Conservation (phyloP, 2,797 vertebrate species). For the Lutjanus campechanus region DNA sequence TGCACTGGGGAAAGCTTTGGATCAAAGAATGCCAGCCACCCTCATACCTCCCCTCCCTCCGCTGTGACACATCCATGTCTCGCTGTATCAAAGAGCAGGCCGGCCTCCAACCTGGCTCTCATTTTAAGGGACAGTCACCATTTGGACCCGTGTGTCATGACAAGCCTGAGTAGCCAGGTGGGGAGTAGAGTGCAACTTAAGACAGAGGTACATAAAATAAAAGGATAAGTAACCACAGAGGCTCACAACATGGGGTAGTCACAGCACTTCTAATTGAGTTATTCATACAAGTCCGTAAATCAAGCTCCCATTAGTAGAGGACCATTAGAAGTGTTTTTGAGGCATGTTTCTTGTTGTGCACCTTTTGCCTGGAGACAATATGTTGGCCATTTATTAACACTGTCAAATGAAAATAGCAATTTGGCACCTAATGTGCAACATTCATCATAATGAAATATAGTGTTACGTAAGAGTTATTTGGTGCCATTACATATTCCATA, state of each 20-base stretch:
- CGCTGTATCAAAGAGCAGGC: constrained; percentile 70
- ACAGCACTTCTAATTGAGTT: constrained; percentile 73
- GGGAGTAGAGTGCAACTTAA: constrained; percentile 48
- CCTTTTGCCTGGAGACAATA: constrained; percentile 50
- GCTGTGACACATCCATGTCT: constrained; percentile 70
- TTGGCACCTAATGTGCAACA: constrained; percentile 50
- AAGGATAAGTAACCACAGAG: constrained; percentile 45
- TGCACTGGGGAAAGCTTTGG: constrained; percentile 78
- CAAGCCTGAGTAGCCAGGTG: constrained; percentile 48
- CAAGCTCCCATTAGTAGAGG: constrained; percentile 54
- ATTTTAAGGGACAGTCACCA: constrained; percentile 69
- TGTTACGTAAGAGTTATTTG: constrained; percentile 47
- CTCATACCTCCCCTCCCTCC: constrained; percentile 51
- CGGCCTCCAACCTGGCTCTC: constrained; percentile 66
- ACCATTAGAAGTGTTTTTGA: constrained; percentile 63
- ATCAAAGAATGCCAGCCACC: constrained; percentile 78
- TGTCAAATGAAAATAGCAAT: constrained; percentile 41
- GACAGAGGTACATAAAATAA: constrained; percentile 58
- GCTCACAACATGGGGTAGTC: constrained; percentile 54
- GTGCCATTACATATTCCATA: constrained; percentile 35
- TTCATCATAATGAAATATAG: constrained; percentile 40
- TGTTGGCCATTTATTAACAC: constrained; percentile 38
- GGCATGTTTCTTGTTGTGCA: constrained; percentile 61
- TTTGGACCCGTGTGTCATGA: constrained; percentile 46
- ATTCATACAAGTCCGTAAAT: constrained; percentile 73